Evolutionary conservation across 35 echinoderm and acorn worm genomes (phyloP).

Genomic region (Patiria miniata): DNA sequence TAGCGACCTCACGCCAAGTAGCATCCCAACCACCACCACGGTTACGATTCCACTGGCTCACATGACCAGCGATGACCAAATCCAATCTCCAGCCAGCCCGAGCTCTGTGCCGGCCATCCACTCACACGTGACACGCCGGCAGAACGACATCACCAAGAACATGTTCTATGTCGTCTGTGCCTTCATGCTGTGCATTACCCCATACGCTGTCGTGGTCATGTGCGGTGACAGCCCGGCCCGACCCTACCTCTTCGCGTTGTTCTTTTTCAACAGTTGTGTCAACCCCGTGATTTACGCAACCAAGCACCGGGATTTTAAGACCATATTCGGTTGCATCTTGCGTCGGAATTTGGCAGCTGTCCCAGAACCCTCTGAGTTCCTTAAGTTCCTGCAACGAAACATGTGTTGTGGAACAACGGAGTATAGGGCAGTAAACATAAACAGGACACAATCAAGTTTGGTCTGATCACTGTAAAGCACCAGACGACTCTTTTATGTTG

Average conservation of each 20-base stretch:
- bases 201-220: slow-evolving; percentile 54
- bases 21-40: neutral
- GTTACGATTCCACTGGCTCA: neutral
- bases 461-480: too few relatives aligned
- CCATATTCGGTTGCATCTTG: slow-evolving; percentile 60
- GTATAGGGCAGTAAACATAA: too few relatives aligned
- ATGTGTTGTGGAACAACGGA: neutral
- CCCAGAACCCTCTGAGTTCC: slow-evolving; percentile 47
- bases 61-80: neutral
- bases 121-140: slow-evolving; percentile 17
- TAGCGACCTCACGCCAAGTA: too few relatives aligned
- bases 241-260: slow-evolving; percentile 57
- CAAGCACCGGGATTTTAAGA: slow-evolving; percentile 77
- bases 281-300: slow-evolving; percentile 80
- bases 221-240: slow-evolving; percentile 62
- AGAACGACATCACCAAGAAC: slow-evolving; percentile 76
- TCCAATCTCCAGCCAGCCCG: neutral
- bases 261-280: slow-evolving; percentile 74
- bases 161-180: slow-evolving; percentile 78
- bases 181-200: slow-evolving; percentile 67
- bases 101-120: neutral
- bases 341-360: slow-evolving; percentile 50
- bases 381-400: neutral
- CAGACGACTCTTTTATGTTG: too few relatives aligned
- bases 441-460: too few relatives aligned